These are phyloP conservation scores for Zaprionus taronus DNA, from an alignment of 1,140 invertebrate genomes.

Conservation along the genomic window DNA sequence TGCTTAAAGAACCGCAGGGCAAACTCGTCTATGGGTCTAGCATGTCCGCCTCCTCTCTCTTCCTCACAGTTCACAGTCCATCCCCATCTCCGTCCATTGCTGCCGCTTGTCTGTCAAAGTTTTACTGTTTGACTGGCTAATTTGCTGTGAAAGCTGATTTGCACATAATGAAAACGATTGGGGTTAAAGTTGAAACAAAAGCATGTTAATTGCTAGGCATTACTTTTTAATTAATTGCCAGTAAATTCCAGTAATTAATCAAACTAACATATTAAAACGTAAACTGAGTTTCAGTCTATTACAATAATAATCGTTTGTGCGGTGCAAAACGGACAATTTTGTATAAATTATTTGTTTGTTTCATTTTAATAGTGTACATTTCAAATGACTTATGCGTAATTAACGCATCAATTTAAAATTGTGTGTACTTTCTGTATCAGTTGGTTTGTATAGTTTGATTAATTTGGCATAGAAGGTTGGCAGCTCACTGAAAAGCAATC, in stretches of 20 bases:
- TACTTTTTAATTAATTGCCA: constrained; percentile 5
- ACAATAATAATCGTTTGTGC: not conserved
- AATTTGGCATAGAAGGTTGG: no score
- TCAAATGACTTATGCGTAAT: not conserved
- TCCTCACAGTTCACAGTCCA: not conserved
- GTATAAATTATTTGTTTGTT: not conserved
- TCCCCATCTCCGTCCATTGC: not conserved
- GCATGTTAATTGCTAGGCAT: constrained; percentile 46
- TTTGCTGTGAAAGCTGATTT: constrained; percentile 81
- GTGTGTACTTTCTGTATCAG: no score
- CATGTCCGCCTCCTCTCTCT: constrained; percentile 8
- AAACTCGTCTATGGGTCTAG: constrained; percentile 55
- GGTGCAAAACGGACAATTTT: not conserved
- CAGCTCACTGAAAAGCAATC: no score
- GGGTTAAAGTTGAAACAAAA: constrained; percentile 40
- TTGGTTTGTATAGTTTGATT: no score
- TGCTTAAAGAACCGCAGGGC: constrained; percentile 53
- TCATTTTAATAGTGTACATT: not conserved
- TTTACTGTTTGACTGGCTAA: constrained; percentile 76
- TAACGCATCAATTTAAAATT: not conserved
- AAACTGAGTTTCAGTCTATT: not conserved
- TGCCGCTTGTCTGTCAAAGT: constrained; percentile 66
- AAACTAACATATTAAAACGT: not conserved
- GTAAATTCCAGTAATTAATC: constrained; percentile 6
- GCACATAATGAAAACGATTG: constrained; percentile 64